Base-by-base conservation (phyloP, 2,797 vertebrate species). In the Botia kubotai region DNA sequence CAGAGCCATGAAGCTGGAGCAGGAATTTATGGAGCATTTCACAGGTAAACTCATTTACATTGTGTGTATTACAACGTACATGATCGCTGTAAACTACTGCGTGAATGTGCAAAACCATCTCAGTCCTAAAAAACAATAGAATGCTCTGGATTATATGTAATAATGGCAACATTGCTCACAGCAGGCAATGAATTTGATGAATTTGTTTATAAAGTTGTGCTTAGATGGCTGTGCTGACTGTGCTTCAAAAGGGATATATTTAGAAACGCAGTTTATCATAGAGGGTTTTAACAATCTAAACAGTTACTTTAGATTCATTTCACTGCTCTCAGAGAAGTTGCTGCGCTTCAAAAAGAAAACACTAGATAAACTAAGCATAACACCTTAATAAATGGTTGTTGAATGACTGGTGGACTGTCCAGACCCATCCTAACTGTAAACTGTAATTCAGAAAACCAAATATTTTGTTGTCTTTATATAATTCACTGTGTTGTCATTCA, bases 21-120 rank as follows among this genome's bases (percentile, higher is more conserved):
- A 97, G 83, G 98, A 99, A 87, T 99, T 99, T 88, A 98, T 96
- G 2, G 98, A 99, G 90, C 96, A 98, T 85, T 99, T 99, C 91
- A 98, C 97, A 94, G 96, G 97, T 98, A 46, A 46, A 33, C 33
- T 33, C 43, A 11, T 46, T 86, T 90, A 84, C 69, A 75, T 3
- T 17, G 36, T 39, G 36, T 39, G 6, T 43, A 43, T 43, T 43
- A 43, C 39, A 43, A 43, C 39, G 6, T 43, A 43, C 8, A 43
- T 8, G 39, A 43, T 4, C 6, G 39, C 4, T 39, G 39, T 43
- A 43, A 43, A 43, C 39, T 39, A 7, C 23, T 33, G 1, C 2
- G 4, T 33, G 33, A 3, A 33, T 33, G 33, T 33, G 33, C 3
- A 33, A 33, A 33, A 33, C 33, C 33, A 33, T 33, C 33, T 2